Conservation (phyloP, 2,113 vertebrate species). For the Hemiscyllium ocellatum region DNA sequence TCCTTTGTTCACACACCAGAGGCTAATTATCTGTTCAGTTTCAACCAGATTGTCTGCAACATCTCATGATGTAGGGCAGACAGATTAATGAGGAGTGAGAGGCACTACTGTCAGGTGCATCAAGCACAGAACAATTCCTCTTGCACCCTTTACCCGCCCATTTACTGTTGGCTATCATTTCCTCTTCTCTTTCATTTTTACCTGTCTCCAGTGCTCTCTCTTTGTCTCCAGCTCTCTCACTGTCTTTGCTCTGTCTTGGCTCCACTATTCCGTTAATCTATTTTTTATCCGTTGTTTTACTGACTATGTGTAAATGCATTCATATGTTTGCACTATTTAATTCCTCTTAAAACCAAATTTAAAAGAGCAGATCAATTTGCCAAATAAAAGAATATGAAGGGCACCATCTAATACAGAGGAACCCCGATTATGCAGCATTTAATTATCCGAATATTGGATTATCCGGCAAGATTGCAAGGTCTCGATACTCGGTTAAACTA, state of each 20-base stretch:
- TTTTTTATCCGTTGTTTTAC: not conserved
- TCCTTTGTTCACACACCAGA: not conserved
- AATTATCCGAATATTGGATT: no score
- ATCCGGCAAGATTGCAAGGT: no score
- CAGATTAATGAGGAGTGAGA: constrained; percentile 26
- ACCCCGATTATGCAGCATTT: no score
- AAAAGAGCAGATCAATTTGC: not conserved
- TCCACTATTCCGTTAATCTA: not conserved
- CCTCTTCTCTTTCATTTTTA: not conserved
- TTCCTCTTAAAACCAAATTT: not conserved
- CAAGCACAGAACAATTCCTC: not conserved
- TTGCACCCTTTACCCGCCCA: not conserved
- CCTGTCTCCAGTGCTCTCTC: not conserved
- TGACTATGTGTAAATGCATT: not conserved
- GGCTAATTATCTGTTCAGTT: constrained; percentile 19
- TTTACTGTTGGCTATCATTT: not conserved
- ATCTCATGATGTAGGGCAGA: not conserved
- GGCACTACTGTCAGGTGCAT: constrained; percentile 23
- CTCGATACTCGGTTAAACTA: no score
- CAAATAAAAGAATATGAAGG: not conserved
- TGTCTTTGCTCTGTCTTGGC: not conserved
- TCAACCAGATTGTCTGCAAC: not conserved
- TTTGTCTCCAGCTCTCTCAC: not conserved
- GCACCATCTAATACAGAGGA: not conserved
- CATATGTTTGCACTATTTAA: not conserved